Conservation (phyloP, 1,140 invertebrate genomes). For the Apis mellifera region DNA sequence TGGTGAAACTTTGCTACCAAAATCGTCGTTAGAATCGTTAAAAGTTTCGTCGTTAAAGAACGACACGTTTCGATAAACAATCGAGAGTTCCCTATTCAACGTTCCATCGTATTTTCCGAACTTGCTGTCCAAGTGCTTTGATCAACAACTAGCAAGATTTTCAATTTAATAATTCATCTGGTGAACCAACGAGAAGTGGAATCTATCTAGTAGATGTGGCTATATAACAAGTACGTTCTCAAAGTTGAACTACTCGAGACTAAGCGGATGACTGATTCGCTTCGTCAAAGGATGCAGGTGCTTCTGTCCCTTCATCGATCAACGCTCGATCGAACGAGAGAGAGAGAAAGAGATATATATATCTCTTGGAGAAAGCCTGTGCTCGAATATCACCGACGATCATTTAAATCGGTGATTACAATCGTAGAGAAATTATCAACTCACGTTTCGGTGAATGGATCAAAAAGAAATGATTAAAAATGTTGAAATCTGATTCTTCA, state of each 20-base stretch:
- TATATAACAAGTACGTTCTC: slow-evolving; percentile 33
- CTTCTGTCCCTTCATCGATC: slow-evolving; percentile 46
- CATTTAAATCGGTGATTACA: too few relatives aligned
- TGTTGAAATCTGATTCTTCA: too few relatives aligned
- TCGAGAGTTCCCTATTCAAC: not conserved
- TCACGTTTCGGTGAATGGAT: not conserved
- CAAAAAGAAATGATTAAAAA: not conserved
- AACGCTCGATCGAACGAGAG: slow-evolving; percentile 12
- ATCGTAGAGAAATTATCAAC: not conserved
- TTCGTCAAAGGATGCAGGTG: slow-evolving; percentile 56
- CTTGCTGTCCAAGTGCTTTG: not conserved
- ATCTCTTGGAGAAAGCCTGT: slow-evolving; percentile 5
- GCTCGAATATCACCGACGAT: not conserved
- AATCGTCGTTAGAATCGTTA: not conserved
- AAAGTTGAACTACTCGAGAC: slow-evolving; percentile 48
- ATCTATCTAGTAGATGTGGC: not conserved
- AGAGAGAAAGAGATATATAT: too few relatives aligned
- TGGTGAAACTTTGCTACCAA: not conserved
- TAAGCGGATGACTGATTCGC: slow-evolving; percentile 47
- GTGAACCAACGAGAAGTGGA: slow-evolving; percentile 22
- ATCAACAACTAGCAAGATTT: not conserved
- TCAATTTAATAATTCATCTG: slow-evolving; percentile 33
- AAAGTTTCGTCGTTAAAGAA: not conserved
- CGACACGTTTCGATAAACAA: not conserved
- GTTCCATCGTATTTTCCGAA: not conserved